phyloP scores from a whole-genome alignment of 2,113 vertebrate species.

The Nycticorax nycticorax region DNA sequence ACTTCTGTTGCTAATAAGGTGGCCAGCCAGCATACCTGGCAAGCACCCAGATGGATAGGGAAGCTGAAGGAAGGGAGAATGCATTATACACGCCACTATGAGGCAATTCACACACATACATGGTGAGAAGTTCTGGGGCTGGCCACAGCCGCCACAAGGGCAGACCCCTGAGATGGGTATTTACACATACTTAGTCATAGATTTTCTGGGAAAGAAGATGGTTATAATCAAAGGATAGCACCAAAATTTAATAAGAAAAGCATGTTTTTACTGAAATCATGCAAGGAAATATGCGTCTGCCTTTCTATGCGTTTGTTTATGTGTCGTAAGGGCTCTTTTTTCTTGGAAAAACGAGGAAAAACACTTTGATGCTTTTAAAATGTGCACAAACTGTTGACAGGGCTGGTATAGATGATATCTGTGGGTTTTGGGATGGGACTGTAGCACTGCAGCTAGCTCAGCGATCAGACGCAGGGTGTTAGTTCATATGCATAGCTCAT shows the following conservation, averaged over 20 bases:
- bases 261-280: slow-evolving; percentile 27
- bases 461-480: background rate
- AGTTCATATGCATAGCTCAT: background rate
- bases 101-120: background rate
- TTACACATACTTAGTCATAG: slow-evolving; percentile 2
- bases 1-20: background rate
- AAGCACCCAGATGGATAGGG: background rate
- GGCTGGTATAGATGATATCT: background rate
- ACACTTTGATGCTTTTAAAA: background rate
- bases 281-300: background rate
- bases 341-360: background rate
- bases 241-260: slow-evolving; percentile 22
- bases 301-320: background rate
- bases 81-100: background rate
- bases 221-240: background rate
- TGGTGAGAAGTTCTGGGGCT: background rate
- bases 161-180: background rate
- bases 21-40: background rate
- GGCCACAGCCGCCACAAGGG: background rate
- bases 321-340: background rate
- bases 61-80: background rate
- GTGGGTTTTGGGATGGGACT: background rate
- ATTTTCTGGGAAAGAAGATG: background rate
- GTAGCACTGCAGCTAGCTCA: background rate
- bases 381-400: background rate